Evolutionary conservation across 2,797 vertebrate genomes (phyloP), one percentile per base, ranked within the genome.

Genomic region (Odontamblyopus lacepedii): DNA sequence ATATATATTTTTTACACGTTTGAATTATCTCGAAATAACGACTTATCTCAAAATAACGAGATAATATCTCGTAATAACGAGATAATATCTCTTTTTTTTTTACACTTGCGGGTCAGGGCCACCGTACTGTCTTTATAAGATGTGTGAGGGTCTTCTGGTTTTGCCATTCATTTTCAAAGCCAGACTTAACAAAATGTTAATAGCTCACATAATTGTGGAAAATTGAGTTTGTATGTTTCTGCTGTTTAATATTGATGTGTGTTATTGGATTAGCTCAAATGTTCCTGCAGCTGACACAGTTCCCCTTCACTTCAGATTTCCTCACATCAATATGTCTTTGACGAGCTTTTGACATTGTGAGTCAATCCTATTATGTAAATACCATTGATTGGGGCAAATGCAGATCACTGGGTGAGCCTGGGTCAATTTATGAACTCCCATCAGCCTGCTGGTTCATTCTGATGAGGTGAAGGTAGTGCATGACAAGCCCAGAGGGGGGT

Each of bases 311-410:
- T 63, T 63, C 62, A 41, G 6, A 62, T 62, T 38, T 32, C 18
- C 29, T 11, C 60, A 18, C 9, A 44, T 26, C 6, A 1, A 44
- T 18, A 44, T 63, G 62, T 15, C n/a, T 63, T 44, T 63, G 62
- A 63, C 62, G 5, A 62, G 32, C 61, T 63, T 30, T 38, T 38
- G 62, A 63, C 62, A 63, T 63, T 41, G 61, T 61, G 27, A 62
- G 60, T 63, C 23, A 63, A 63, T 63, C 35, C 19, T 44, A 63
- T 63, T 63, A 63, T 63, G 62, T 15, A 63, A 63, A 63, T 63
- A 9, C 19, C 11, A 63, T 63, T 63, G 62, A 63, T 63, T n/a
- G n/a, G 19, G 35, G n/a, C 62, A 12, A 4, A 23, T 6, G 19
- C 4, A 26, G 9, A 63, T 26, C 35, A 23, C 41, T 26, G 19